Conservation (phyloP, 2,113 vertebrate species). For the Amazona vittata region DNA sequence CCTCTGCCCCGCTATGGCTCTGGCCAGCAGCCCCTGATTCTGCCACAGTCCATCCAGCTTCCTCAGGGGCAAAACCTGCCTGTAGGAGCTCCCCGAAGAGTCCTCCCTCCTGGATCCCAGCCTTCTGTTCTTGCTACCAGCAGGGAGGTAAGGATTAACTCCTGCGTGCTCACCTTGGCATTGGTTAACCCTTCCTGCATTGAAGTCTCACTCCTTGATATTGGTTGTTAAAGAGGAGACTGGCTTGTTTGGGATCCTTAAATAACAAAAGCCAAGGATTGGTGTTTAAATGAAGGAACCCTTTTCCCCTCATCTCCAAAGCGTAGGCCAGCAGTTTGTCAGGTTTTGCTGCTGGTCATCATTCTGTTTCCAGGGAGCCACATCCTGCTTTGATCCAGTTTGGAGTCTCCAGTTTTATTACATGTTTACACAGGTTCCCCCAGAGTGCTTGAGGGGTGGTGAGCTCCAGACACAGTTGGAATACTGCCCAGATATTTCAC, state of each 20-base stretch:
- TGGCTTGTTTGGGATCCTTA: slow-evolving; percentile 17
- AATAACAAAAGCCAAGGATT: neutral
- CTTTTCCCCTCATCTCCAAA: neutral
- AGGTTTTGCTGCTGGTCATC: slow-evolving; percentile 41
- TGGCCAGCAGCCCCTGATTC: slow-evolving; percentile 93
- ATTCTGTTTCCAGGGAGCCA: slow-evolving; percentile 58
- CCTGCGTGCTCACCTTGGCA: neutral
- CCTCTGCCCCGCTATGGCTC: slow-evolving; percentile 89
- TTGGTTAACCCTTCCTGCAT: neutral
- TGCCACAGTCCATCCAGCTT: slow-evolving; percentile 96
- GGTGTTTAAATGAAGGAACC: slow-evolving; percentile 1
- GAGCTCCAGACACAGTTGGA: slow-evolving; percentile 59
- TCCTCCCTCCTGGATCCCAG: slow-evolving; percentile 91
- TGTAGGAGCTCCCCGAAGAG: slow-evolving; percentile 89
- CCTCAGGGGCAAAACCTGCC: slow-evolving; percentile 94
- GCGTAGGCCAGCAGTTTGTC: neutral
- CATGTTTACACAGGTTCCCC: slow-evolving; percentile 64
- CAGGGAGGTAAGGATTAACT: slow-evolving; percentile 85
- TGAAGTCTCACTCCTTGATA: neutral
- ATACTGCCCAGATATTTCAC: slow-evolving; percentile 66
- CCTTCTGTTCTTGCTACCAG: slow-evolving; percentile 84
- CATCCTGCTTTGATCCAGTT: slow-evolving; percentile 21
- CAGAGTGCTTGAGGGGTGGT: slow-evolving; percentile 64
- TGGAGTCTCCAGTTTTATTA: slow-evolving; percentile 65
- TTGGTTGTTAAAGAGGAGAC: neutral